Conservation (phyloP, 2,888 invertebrate species). For the Eledona agricola region DNA sequence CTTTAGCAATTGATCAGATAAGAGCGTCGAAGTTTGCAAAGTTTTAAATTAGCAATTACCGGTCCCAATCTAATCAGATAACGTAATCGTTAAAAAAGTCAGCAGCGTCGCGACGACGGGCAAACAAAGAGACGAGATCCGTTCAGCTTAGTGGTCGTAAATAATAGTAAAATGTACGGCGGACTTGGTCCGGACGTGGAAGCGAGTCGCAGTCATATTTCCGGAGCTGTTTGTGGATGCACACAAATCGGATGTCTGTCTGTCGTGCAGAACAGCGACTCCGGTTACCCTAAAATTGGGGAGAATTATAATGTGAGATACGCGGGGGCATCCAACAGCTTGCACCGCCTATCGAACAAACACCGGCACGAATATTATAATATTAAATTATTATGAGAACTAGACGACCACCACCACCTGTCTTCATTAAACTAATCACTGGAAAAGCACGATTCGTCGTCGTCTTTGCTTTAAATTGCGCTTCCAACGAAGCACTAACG, state of each 20-base stretch:
- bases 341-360: conserved; percentile 50
- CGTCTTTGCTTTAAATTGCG: too few relatives aligned
- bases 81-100: too few relatives aligned
- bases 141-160: conserved; percentile 50
- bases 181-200: conserved; percentile 53
- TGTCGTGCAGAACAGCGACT: conserved; percentile 36
- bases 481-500: too few relatives aligned
- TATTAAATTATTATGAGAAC: conserved; percentile 51
- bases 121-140: conserved; percentile 37
- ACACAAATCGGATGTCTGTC: conserved; percentile 42
- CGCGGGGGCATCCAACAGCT: conserved; percentile 40
- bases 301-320: conserved; percentile 36
- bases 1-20: too few relatives aligned
- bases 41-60: too few relatives aligned
- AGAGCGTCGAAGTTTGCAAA: too few relatives aligned
- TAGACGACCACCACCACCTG: conserved; percentile 41
- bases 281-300: conserved; percentile 32
- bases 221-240: conserved; percentile 48
- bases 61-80: too few relatives aligned
- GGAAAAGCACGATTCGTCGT: conserved; percentile 28
- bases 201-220: conserved; percentile 53
- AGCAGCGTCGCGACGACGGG: not conserved
- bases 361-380: conserved; percentile 46
- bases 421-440: conserved; percentile 18
- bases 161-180: conserved; percentile 54